Base-by-base conservation (phyloP, 2,797 vertebrate species). In the Darevskia nairensis region DNA sequence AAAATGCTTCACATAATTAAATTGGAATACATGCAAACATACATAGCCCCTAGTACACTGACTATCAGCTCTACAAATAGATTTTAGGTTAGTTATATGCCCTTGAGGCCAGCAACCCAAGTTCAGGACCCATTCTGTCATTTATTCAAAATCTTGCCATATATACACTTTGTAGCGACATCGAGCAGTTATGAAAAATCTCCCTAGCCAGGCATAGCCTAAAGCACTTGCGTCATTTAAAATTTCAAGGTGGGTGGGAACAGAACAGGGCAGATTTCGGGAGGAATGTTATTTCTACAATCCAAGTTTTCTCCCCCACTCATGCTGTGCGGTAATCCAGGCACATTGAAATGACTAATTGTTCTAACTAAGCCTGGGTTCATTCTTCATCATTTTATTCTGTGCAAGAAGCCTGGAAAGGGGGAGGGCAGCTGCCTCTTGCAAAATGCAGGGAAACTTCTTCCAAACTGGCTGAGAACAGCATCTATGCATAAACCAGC, bases 381-480 rank as follows among this genome's bases (percentile, higher is more conserved):
- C 46, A 8, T 84, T 39, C 72, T 59, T 55, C 80, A 19, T 69
- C 32, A 35, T 32, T 84, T 35, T 86, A 29, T 72, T 0, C 0
- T 8, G 23, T 23, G 1, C 32, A 15, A 82, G 46, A 88, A 93
- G 80, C 29, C 25, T 35, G 0, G 6, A 5, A 41, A 64, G 5
- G 0, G 5, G 0, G 23, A 32, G n/a, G 44, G 19, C 69, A 84
- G 8, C 15, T 8, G 1, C 61, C 2, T 25, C 11, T 2, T 23
- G 79, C 77, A 80, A 91, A 90, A 74, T 11, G 79, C 77, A 88
- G 80, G 25, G 27, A 17, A 59, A 80, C 50, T 55, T 55, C 13
- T 55, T 80, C 27, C 50, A 21, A 59, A 39, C 15, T 74, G 32
- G 32, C 25, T 39, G 35, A 35, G 72, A 21, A 35, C n/a, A 21